These are phyloP conservation scores for Hippotragus niger DNA, from an alignment of 2,113 vertebrate genomes.

Conservation along the genomic window DNA sequence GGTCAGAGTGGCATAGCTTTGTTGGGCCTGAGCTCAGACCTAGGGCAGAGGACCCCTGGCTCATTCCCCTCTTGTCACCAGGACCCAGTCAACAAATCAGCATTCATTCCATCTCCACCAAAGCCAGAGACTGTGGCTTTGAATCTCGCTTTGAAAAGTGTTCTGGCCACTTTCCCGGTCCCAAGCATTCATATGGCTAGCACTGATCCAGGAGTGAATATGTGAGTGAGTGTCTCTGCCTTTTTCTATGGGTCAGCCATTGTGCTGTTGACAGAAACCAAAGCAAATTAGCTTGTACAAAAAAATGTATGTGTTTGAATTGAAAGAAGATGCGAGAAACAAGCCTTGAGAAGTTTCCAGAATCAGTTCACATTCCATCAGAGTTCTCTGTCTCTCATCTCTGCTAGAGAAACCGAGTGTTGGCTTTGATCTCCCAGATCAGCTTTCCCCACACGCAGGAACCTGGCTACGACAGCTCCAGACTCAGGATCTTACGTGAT, in stretches of 20 bases:
- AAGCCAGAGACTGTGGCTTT: not conserved
- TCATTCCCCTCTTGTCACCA: not conserved
- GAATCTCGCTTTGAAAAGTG: not conserved
- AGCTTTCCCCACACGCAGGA: not conserved
- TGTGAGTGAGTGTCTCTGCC: not conserved
- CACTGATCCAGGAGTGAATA: not conserved
- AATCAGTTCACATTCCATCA: not conserved
- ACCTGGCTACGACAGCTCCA: no score
- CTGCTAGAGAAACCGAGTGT: not conserved
- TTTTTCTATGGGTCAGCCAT: not conserved
- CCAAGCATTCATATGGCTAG: not conserved
- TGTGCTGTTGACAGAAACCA: not conserved
- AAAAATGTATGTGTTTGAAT: not conserved
- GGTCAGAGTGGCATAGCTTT: not conserved
- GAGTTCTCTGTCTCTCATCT: not conserved
- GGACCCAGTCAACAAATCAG: not conserved
- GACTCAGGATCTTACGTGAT: not conserved
- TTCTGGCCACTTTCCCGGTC: not conserved
- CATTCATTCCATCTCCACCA: not conserved
- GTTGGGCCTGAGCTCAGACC: not conserved
- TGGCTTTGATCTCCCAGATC: not conserved
- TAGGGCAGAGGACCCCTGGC: not conserved
- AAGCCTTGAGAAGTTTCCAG: not conserved
- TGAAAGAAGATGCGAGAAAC: not conserved
- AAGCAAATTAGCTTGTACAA: not conserved